Percentiles rank a stretch among this genome's conserved stretches.
These are phyloP conservation scores for Phataginus tetradactyla DNA, from an alignment of 2,797 vertebrate genomes.

Conservation along the genomic window DNA sequence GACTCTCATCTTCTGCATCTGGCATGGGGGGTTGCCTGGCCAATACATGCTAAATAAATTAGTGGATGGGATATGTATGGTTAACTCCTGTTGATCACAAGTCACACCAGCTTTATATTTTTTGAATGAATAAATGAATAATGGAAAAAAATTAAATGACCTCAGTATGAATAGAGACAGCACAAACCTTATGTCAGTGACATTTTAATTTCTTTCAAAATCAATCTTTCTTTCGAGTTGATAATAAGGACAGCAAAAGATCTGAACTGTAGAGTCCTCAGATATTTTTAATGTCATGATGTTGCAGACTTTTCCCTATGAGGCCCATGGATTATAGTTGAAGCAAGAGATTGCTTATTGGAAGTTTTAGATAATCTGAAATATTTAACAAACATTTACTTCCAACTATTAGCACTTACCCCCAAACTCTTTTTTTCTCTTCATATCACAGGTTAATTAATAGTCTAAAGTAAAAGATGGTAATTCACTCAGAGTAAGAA, in stretches of 20 bases:
- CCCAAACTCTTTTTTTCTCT: neutral
- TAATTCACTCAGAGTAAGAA: neutral
- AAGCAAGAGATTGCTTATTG: neutral
- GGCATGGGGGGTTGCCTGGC: neutral
- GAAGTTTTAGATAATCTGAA: neutral
- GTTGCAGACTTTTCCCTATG: neutral
- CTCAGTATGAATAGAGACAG: neutral
- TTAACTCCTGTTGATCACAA: neutral
- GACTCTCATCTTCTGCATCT: neutral
- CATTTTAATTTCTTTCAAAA: slow-evolving; percentile 28
- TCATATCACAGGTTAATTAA: neutral
- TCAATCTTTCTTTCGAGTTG: neutral
- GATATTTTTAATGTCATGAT: neutral
- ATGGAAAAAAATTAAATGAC: neutral
- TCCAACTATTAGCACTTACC: neutral
- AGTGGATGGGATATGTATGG: neutral
- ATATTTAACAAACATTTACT: neutral
- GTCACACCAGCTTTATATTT: neutral
- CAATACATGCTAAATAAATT: neutral
- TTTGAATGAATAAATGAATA: neutral
- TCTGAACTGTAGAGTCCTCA: neutral
- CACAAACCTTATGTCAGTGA: neutral
- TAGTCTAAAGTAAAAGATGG: neutral
- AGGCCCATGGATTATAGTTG: neutral
- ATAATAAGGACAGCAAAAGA: neutral